These are phyloP conservation scores for Podiceps cristatus DNA, from an alignment of 2,113 vertebrate species.

Conservation along the genomic window DNA sequence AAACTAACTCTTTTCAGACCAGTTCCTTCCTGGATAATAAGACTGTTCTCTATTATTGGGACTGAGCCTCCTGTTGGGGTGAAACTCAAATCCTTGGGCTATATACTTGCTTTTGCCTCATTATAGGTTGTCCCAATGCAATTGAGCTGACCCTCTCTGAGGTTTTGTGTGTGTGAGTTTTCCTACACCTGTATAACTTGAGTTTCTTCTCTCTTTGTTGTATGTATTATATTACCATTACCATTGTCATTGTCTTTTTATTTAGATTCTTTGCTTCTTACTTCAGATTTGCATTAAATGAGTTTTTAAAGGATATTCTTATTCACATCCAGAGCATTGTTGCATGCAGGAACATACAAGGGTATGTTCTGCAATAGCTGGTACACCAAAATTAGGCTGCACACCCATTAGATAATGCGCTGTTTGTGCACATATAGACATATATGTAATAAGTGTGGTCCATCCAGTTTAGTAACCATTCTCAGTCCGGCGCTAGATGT, in stretches of 20 bases:
- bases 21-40: neutral
- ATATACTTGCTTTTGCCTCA: neutral
- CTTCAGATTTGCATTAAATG: neutral
- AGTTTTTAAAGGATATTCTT: neutral
- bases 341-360: neutral
- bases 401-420: neutral
- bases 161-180: neutral
- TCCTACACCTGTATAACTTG: neutral
- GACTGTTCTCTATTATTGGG: neutral
- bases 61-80: neutral
- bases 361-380: neutral
- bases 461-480: neutral
- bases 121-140: neutral
- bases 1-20: neutral
- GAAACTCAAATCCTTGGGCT: neutral
- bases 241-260: neutral
- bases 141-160: neutral
- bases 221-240: neutral
- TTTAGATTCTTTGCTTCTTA: neutral
- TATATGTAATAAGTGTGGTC: accelerated
- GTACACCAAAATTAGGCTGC: neutral
- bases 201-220: neutral
- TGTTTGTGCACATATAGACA: neutral
- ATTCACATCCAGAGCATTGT: neutral
- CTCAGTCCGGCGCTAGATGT: neutral